Evolutionary conservation across 1,140 invertebrate genomes (phyloP).

Genomic region (Sarcophaga bullata): DNA sequence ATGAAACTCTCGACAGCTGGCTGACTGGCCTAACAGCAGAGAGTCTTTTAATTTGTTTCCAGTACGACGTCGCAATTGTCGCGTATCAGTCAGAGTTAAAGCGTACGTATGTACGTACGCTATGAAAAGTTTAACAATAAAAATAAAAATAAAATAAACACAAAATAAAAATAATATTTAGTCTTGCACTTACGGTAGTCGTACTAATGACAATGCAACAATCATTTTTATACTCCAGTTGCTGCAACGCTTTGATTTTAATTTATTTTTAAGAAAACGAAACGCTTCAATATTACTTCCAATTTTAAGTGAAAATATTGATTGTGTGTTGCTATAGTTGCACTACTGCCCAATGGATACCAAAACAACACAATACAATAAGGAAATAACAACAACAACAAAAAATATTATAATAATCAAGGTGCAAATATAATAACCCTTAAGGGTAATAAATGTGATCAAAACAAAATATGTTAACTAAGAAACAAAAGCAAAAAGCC

Average conservation of each 20-base stretch:
- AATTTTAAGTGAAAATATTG: background rate
- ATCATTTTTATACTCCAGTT: conserved; percentile 6
- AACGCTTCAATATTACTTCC: background rate
- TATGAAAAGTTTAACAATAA: no score
- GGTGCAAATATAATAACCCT: no score
- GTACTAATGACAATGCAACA: background rate
- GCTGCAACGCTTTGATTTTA: background rate
- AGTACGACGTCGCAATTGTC: conserved; percentile 10
- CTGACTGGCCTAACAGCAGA: background rate
- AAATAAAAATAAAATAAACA: no score
- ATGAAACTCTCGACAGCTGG: background rate
- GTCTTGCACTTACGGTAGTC: background rate
- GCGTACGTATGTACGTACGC: no score
- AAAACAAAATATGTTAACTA: no score
- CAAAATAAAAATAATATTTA: conserved; percentile 10
- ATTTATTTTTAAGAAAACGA: background rate
- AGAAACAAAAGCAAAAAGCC: no score
- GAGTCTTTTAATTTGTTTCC: background rate
- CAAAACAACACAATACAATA: no score
- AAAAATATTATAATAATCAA: no score
- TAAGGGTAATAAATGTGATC: no score
- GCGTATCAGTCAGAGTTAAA: background rate
- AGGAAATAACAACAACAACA: no score
- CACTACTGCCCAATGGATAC: background rate
- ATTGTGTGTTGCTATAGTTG: background rate